These are phyloP conservation scores for Eospalax fontanierii DNA, from an alignment of 2,797 vertebrate genomes.

Conservation along the genomic window DNA sequence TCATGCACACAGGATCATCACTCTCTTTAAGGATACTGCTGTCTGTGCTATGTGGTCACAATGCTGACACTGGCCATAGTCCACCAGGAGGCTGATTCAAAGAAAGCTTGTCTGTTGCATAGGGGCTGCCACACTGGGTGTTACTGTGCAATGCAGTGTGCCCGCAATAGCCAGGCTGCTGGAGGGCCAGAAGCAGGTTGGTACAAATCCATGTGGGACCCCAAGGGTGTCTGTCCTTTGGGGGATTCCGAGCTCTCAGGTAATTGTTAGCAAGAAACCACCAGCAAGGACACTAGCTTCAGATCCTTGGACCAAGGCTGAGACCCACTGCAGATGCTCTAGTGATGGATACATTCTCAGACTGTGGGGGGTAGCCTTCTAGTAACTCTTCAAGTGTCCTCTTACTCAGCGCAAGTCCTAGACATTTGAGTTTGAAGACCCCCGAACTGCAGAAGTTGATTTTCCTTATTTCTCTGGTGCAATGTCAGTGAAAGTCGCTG, in stretches of 20 bases:
- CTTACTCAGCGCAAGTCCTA: background rate
- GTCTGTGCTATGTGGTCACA: background rate
- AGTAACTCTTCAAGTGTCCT: accelerated
- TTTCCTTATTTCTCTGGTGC: background rate
- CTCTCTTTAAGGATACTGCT: background rate
- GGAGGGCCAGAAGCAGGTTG: background rate
- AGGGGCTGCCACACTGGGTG: background rate
- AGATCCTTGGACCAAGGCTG: accelerated
- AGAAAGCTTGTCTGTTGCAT: background rate
- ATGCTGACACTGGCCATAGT: too few species aligned
- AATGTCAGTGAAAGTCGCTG: background rate
- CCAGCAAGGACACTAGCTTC: background rate
- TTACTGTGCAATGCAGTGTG: accelerated
- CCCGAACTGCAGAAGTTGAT: background rate
- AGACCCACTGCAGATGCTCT: background rate
- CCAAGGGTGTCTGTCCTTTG: background rate
- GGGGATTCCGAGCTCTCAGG: background rate
- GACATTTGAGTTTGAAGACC: background rate
- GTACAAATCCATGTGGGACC: background rate
- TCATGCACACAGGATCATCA: background rate
- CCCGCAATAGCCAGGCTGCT: background rate
- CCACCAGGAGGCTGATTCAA: background rate
- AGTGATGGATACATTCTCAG: too few species aligned
- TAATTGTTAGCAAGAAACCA: background rate
- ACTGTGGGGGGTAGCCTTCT: background rate